These are phyloP conservation scores for Glaucidium brasilianum DNA, from an alignment of 2,113 vertebrate genomes.

Conservation along the genomic window DNA sequence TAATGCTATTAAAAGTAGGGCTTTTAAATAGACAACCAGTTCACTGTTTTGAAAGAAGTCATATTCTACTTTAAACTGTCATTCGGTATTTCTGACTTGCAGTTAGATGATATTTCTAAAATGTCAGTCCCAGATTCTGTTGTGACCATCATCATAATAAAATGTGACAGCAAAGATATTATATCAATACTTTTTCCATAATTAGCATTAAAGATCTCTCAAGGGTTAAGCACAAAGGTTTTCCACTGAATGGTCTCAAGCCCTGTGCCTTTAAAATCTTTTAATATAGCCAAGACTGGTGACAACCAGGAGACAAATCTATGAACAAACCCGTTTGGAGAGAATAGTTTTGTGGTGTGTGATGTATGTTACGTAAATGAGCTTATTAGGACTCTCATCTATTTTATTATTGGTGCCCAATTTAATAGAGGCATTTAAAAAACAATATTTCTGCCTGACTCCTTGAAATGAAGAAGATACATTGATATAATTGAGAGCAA, in stretches of 20 bases:
- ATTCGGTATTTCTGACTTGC: constrained; percentile 76
- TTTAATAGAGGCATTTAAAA: constrained; percentile 87
- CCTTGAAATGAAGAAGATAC: constrained; percentile 82
- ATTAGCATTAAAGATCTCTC: constrained; percentile 87
- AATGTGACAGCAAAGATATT: constrained; percentile 89
- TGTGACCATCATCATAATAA: constrained; percentile 81
- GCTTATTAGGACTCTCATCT: constrained; percentile 84
- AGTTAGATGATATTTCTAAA: constrained; percentile 78
- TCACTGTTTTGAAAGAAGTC: constrained; percentile 70
- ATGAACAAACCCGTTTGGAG: constrained; percentile 70
- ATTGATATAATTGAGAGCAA: constrained; percentile 86
- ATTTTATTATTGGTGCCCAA: constrained; percentile 84
- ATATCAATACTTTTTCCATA: constrained; percentile 89
- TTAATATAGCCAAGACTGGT: constrained; percentile 66
- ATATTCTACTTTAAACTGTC: constrained; percentile 76
- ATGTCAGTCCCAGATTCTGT: constrained; percentile 71
- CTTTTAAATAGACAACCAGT: constrained; percentile 66
- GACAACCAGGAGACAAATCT: constrained; percentile 75
- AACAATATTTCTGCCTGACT: constrained; percentile 85
- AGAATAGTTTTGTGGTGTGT: constrained; percentile 74
- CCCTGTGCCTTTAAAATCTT: constrained; percentile 71
- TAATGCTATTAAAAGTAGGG: constrained; percentile 59
- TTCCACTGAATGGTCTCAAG: constrained; percentile 66
- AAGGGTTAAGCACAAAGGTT: constrained; percentile 80
- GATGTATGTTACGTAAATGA: constrained; percentile 81